phyloP scores from a whole-genome alignment of 2,888 invertebrate species.

The Pilophorus perplexus region DNA sequence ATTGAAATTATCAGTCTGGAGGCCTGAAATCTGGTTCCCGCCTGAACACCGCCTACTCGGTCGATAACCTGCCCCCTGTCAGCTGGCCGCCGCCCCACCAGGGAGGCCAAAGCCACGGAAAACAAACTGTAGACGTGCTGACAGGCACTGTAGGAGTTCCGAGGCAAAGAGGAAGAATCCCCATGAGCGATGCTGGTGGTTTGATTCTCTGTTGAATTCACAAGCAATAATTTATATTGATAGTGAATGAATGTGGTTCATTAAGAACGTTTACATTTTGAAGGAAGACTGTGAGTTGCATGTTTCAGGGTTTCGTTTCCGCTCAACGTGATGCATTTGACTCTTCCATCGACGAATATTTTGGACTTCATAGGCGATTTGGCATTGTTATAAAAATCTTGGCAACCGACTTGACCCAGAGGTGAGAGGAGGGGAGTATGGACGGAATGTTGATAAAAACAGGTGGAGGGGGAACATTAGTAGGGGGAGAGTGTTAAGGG shows the following conservation, averaged over 20 bases:
- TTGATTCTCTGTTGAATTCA: too few species aligned
- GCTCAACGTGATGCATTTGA: too few species aligned
- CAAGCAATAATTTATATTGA: too few species aligned
- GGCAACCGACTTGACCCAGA: slow-evolving; percentile 1
- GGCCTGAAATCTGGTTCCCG: background rate
- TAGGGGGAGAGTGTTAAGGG: slow-evolving; percentile 14
- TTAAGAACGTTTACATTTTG: too few species aligned
- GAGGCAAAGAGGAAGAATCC: too few species aligned
- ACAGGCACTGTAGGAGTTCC: too few species aligned
- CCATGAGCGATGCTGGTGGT: too few species aligned
- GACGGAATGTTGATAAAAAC: slow-evolving; percentile 32
- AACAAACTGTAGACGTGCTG: background rate
- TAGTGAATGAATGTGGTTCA: too few species aligned
- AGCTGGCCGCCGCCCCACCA: background rate
- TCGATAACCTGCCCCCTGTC: slow-evolving; percentile 6
- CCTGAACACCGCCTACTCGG: slow-evolving; percentile 6
- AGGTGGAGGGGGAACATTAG: slow-evolving; percentile 15
- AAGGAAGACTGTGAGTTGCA: background rate
- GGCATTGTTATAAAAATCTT: slow-evolving; percentile 16
- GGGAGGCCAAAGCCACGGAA: background rate
- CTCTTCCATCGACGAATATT: too few species aligned
- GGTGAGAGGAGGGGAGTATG: background rate
- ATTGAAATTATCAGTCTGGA: too few species aligned
- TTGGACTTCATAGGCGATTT: slow-evolving; percentile 6
- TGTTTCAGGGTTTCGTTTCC: background rate